Percentiles rank a stretch among this genome's conserved stretches.
Conservation (phyloP, 2,797 vertebrate species). For the Rhinella marina region DNA sequence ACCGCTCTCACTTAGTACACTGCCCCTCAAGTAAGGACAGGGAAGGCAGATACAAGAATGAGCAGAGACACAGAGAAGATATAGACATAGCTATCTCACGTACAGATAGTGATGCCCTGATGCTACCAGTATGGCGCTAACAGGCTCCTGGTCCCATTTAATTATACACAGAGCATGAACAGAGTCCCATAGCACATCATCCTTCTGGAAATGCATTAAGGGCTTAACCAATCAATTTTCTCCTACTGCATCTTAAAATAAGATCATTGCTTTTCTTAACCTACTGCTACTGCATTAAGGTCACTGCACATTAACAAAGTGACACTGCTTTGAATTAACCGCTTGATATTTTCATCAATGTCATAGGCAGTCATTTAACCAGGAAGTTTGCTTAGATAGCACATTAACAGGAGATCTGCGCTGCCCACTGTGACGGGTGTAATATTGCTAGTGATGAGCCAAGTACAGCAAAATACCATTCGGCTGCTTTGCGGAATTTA, state of each 20-base stretch:
- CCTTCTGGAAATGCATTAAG: slow-evolving; percentile 35
- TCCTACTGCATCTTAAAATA: slow-evolving; percentile 46
- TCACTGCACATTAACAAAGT: slow-evolving; percentile 31
- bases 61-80: slow-evolving; percentile 2
- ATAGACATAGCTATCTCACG: not conserved
- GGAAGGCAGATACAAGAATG: not conserved
- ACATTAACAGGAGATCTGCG: slow-evolving; percentile 4
- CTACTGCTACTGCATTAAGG: slow-evolving; percentile 48
- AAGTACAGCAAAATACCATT: too few species aligned
- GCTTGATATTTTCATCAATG: slow-evolving; percentile 30
- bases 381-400: slow-evolving; percentile 17
- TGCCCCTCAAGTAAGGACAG: slow-evolving; percentile 39
- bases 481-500: too few species aligned
- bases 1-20: slow-evolving; percentile 17
- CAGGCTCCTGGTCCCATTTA: slow-evolving; percentile 25
- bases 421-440: not conserved
- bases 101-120: not conserved
- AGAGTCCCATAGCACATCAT: slow-evolving; percentile 32
- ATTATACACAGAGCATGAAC: slow-evolving; percentile 44
- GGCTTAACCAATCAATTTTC: slow-evolving; percentile 39
- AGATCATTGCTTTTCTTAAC: slow-evolving; percentile 25
- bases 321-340: slow-evolving; percentile 16
- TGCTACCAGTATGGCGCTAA: slow-evolving; percentile 2
- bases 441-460: too few species aligned
- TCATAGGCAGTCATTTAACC: not conserved